Evolutionary conservation across 2,888 invertebrate species (phyloP), one percentile per base, ranked within the genome.

Genomic region (Pachydiplax longipennis): DNA sequence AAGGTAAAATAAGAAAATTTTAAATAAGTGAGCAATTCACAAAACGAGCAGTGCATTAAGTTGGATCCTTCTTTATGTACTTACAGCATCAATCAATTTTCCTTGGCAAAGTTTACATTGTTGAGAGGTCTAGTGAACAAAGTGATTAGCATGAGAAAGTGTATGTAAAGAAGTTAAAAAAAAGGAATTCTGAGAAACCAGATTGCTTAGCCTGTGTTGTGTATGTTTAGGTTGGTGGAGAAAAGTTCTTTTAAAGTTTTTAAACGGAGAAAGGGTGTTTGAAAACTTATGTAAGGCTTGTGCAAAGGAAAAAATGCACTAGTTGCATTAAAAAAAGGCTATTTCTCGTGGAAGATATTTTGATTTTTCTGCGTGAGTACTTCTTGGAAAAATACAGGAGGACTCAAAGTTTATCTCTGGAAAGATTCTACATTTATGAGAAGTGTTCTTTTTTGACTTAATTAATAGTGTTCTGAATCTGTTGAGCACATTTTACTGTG

Each of bases 401-500:
- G 37, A 37, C 61, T 61, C 61, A 87, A 48, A 61, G 87, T 37
- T 61, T 37, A 61, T 37, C 87, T 87, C 73, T 87, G 61, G 25
- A 87, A 87, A 61, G 87, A 87, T 87, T 87, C 65, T 65, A 87
- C 58, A 65, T 87, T 61, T 61, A 22, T 87, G 37, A 83, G 37
- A 90, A 80, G 25, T 65, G 61, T 61, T 80, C 58, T 61, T 37
- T 90, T 61, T 90, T 61, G 81, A 81, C 90, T 90, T 80, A 48
- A 81, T 81, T 80, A 81, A 81, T 81, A 58, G 90, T 90, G 90
- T 81, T 81, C 81, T 53, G 81, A 37, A 81, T 81, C 58, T 81
- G 81, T 90, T 80, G 80, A 90, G 90, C 90, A 90, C 90, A 53
- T 90, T 90, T 90, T 61, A 90, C 48, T 81, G 81, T 81, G 90